Conservation (phyloP, 2,113 vertebrate species). For the Oreochromis aureus region DNA sequence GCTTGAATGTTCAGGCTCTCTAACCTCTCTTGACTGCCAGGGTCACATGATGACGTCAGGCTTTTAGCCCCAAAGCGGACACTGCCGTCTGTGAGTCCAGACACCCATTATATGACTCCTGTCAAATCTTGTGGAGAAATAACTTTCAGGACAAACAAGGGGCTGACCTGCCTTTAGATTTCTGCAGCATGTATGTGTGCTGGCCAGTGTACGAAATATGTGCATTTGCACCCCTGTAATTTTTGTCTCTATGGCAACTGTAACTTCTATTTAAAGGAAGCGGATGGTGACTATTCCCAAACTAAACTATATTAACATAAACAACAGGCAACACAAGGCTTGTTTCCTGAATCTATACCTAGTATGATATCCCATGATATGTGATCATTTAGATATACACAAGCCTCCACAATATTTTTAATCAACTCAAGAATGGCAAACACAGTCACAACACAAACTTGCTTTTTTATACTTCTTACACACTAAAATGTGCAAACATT, state of each 20-base stretch:
- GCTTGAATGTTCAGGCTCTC: neutral
- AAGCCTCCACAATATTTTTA: neutral
- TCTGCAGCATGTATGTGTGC: neutral
- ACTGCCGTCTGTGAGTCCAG: neutral
- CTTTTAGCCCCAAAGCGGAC: slow-evolving; percentile 6
- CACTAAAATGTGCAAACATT: neutral
- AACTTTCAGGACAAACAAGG: neutral
- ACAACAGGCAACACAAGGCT: neutral
- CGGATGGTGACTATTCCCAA: neutral
- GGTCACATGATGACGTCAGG: slow-evolving; percentile 55
- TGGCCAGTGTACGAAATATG: neutral
- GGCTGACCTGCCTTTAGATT: neutral
- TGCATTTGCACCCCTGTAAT: neutral
- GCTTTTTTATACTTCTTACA: neutral
- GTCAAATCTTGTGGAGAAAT: neutral
- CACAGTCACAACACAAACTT: neutral
- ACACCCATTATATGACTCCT: neutral
- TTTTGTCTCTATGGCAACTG: slow-evolving; percentile 54
- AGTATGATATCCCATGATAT: neutral
- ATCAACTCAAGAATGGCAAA: neutral
- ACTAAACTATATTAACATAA: slow-evolving; percentile 15
- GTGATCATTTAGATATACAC: neutral
- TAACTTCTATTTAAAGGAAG: slow-evolving; percentile 30
- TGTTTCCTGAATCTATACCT: neutral
- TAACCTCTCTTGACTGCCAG: slow-evolving; percentile 34